Conservation (phyloP, 2,113 vertebrate species). For the Hoplias malabaricus region DNA sequence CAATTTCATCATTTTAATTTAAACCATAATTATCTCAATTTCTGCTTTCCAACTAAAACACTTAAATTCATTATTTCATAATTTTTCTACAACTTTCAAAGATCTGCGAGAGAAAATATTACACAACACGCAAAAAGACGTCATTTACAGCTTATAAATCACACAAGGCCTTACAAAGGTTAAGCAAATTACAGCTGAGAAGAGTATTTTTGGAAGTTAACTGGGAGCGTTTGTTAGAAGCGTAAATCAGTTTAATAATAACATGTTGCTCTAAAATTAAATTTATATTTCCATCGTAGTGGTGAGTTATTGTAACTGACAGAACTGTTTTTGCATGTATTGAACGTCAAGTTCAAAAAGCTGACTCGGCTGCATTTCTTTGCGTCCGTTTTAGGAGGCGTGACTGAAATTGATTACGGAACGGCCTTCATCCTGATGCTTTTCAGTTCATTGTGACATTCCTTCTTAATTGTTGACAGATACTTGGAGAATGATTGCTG, state of each 20-base stretch:
- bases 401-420: constrained; percentile 16
- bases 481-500: neutral
- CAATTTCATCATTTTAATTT: no score
- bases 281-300: neutral
- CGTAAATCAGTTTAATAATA: neutral
- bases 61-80: no score
- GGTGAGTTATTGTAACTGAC: neutral
- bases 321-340: constrained; percentile 3
- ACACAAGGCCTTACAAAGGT: no score
- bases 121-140: no score
- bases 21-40: no score
- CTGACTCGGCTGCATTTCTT: neutral
- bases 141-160: no score
- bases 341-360: neutral
- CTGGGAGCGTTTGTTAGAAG: no score
- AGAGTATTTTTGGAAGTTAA: no score
- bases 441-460: constrained; percentile 9
- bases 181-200: no score
- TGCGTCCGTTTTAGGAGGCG: neutral
- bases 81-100: no score
- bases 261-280: neutral
- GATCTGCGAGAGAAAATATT: no score
- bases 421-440: neutral
- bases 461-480: constrained; percentile 6
- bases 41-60: no score